Base-by-base conservation (phyloP, 2,797 vertebrate genomes). In the Takifugu ocellatus region DNA sequence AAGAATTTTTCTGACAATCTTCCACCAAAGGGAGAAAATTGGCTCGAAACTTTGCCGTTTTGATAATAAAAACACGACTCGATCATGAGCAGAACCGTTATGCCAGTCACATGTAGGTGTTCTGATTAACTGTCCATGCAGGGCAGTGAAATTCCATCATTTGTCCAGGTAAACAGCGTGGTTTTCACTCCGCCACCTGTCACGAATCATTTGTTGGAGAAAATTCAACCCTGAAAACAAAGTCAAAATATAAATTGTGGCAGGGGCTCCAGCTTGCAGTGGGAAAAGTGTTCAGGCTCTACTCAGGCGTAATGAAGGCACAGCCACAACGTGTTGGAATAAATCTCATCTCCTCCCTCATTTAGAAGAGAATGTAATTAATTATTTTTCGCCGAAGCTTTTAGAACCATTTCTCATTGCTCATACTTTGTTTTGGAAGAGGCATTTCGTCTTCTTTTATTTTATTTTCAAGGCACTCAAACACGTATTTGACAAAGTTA, bases 31-130 rank as follows among this genome's bases (percentile, higher is more conserved):
- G 10, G 31, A 33, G 31, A 39, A 39, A 14, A 39, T 39, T 39
- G 36, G 36, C 12, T 39, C 12, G 12, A 39, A 39, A 39, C 36
- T 39, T 39, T 39, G 36, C 36, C 14, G 59, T 26, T 36, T 69
- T 21, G 17, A 25, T 21, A 48, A 24, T 24, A 5, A 48, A 48
- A 24, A 10, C 17, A 25, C 5, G 17, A 48, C 17, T 10, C 2
- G 21, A 10, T 10, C 17, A 10, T 11, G 9, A 47, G 46, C 5
- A 10, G 9, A 47, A 47, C 17, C 24, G 46, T 10, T 48, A 25
- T 2, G 7, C 17, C 12, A 10, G 46, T 48, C 25, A 48, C 21
- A 48, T 25, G 17, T 11, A 14, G 46, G 2, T 25, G 46, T 21
- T 24, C 46, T 48, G 44, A 21, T 46, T 21, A 46, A 21, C 44